Evolutionary conservation across 2,797 vertebrate species (phyloP).

Genomic region (Aphelocoma californica): DNA sequence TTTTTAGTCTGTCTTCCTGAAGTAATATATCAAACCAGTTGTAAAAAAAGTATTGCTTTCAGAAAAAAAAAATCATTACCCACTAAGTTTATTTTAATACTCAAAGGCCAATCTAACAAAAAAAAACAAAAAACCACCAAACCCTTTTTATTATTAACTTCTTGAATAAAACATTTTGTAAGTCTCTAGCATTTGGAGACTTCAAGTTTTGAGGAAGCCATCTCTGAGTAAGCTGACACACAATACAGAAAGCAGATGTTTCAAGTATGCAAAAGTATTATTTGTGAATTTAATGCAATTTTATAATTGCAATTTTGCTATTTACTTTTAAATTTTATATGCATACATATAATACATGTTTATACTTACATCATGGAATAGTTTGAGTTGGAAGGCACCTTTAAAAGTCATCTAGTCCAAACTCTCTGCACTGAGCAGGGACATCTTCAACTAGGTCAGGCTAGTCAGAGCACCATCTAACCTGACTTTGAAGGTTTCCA

Average conservation of each 20-base stretch:
- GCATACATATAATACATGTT: no score
- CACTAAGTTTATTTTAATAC: background rate
- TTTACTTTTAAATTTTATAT: background rate
- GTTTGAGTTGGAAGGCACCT: background rate
- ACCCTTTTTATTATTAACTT: background rate
- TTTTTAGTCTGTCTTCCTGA: background rate
- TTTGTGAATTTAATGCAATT: background rate
- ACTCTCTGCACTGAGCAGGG: rapidly evolving
- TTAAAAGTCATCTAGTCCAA: background rate
- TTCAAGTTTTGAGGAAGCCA: background rate
- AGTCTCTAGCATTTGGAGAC: background rate
- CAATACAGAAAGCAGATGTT: background rate
- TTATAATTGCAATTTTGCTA: background rate
- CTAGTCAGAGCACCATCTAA: background rate
- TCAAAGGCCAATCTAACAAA: background rate
- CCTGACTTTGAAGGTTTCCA: background rate
- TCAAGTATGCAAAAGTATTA: background rate
- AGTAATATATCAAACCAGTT: background rate
- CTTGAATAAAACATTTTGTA: background rate
- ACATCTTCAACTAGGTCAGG: background rate
- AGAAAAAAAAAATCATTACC: background rate
- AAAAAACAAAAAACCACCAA: background rate
- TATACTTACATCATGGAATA: background rate
- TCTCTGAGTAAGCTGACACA: background rate
- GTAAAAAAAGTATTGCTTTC: background rate